Evolutionary conservation across 2,113 vertebrate species (phyloP), one percentile per base, ranked within the genome.

Genomic region (Phainopepla nitens): DNA sequence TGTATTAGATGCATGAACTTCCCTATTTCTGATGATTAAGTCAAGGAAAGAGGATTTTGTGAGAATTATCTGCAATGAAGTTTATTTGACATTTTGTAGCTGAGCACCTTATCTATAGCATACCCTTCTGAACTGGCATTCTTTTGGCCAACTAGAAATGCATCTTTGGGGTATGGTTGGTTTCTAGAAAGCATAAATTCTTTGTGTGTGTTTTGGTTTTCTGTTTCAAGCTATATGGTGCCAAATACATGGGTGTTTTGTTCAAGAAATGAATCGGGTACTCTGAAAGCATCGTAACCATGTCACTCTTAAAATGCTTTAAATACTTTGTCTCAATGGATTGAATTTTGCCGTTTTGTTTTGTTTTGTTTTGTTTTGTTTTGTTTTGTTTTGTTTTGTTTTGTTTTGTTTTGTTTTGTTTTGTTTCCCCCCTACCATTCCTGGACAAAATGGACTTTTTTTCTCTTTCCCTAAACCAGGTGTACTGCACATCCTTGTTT

Each of bases 371-470:
- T 41, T 36, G 15, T 75, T 21, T 28, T 16, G 13, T 29, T 18
- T 17, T 29, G 13, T 31, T 21, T 33, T 31, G 8, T 33, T 57
- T n/a, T n/a, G n/a, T n/a, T 41, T 62, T 28, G 4, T 45, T 49
- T 50, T 42, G 4, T 27, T 56, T 24, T 28, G 15, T 22, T 68
- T 29, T 15, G 2, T 21, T n/a, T 2, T 62, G 11, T 36, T n/a
- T 21, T 33, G 4, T 49, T 78, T 27, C 1, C 3, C 3, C 2
- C 4, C 7, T 11, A 13, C 3, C 20, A 18, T 23, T 28, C 20
- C 31, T 33, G 31, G 53, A 9, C 25, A 57, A 8, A 54, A 47
- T 7, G 10, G 12, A 29, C 3, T 11, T 31, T 45, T 87, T 82
- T 64, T 69, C n/a, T 18, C 10, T 51, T 78, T 75, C 21, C 17